Base-by-base conservation (phyloP, 1,140 invertebrate genomes). In the Oreohelix idahoensis region DNA sequence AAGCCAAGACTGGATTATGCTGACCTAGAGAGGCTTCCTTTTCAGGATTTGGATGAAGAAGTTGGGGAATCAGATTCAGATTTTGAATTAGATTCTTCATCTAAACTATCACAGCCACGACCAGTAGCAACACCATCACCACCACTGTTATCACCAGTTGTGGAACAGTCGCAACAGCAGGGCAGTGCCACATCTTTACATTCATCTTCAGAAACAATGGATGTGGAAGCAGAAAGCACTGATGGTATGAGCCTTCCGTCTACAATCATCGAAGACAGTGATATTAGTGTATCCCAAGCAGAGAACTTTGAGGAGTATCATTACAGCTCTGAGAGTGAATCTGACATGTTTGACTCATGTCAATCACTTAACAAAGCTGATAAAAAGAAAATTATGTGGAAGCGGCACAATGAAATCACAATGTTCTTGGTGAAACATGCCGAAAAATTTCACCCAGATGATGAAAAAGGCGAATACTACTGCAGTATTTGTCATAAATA, bases 241-340 rank as follows among this genome's bases (percentile, higher is more conserved):
- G 23, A 58, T 4, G 23, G 2, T 58, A 5, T 20, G 26, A 20
- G 8, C 8, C 26, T 58, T 17, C 8, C 23, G 4, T 58, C 51
- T 4, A 5, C 8, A 4, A 20, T 5, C 4, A 58, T 23, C 8
- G 2, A 58, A 15, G 51, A 70, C 26, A 70, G 36, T 70, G 69
- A 36, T n/a, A 17, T 15, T 45, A 8, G 36, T 17, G n/a, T 29
- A 1, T 32, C 69, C 23, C 36, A 10, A 23, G 36, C 4, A 20
- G 32, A 17, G 2, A 26, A 58, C 20, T 23, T 23, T 58, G 29
- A 35, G 5, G 73, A 75, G 1, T 75, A 45, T 29, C n/a, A 78
- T 29, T 78, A 78, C 51, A 78, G 76, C 38, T 78, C 76, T 29
- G 76, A 78, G 36, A 78, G 51, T 63, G 76, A 78, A 26, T 35